These are phyloP conservation scores for Xenopus petersii DNA, from an alignment of 2,797 vertebrate species.

Conservation along the genomic window DNA sequence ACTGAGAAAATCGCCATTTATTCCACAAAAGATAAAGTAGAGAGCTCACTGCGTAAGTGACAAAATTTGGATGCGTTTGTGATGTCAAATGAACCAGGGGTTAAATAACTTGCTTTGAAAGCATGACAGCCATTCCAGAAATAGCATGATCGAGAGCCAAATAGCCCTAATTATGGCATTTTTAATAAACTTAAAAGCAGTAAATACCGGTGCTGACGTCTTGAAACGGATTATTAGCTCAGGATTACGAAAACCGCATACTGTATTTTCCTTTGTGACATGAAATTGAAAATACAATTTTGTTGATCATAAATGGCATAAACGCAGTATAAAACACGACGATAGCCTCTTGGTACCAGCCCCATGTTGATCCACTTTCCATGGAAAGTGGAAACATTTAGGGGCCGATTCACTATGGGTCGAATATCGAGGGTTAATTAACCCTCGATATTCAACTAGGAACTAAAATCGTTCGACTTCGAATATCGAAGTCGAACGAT, in stretches of 20 bases:
- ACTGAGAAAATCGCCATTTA: constrained; percentile 68
- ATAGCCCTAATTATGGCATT: neutral
- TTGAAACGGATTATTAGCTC: neutral
- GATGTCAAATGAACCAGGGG: neutral
- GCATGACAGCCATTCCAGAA: neutral
- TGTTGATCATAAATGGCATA: no score
- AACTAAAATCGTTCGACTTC: no score
- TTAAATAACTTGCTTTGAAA: neutral
- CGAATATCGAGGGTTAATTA: no score
- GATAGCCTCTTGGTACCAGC: no score
- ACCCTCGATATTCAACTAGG: no score
- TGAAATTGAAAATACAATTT: neutral
- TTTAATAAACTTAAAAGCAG: neutral
- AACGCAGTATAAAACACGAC: no score
- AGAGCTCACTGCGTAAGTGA: constrained; percentile 83
- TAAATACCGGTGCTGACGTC: neutral
- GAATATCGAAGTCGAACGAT: no score
- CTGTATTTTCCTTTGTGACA: neutral
- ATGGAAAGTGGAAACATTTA: no score
- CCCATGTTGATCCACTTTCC: no score
- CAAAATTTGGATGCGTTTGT: neutral
- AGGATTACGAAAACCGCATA: neutral
- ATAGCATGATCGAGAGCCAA: neutral
- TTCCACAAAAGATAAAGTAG: constrained; percentile 78
- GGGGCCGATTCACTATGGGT: no score